Evolutionary conservation across 2,113 vertebrate genomes (phyloP).

Genomic region (Anseranas semipalmata): DNA sequence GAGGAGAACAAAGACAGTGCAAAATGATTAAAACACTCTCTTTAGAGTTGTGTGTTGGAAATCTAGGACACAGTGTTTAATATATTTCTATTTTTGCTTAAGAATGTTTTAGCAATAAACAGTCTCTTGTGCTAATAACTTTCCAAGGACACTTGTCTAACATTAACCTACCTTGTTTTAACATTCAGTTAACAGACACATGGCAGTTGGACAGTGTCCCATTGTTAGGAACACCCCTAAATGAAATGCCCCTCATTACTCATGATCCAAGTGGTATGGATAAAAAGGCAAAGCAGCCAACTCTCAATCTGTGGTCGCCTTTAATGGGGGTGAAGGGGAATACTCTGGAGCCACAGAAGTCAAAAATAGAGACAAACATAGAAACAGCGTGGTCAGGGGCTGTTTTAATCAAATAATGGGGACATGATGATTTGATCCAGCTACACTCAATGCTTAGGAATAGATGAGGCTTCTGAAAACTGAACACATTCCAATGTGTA

Average conservation of each 20-base stretch:
- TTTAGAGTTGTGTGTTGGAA: conserved; percentile 15
- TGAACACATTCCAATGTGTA: background rate
- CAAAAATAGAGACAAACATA: conserved; percentile 68
- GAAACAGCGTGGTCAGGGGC: conserved; percentile 45
- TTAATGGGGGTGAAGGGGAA: conserved; percentile 48
- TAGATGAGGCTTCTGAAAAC: conserved; percentile 28
- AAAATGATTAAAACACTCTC: conserved; percentile 15
- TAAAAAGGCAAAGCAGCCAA: conserved; percentile 35
- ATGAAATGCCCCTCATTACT: conserved; percentile 69
- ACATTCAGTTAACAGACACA: conserved; percentile 64
- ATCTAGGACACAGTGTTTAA: conserved; percentile 29
- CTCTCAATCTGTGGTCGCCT: conserved; percentile 47
- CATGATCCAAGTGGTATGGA: conserved; percentile 43
- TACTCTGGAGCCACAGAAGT: conserved; percentile 33
- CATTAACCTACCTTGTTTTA: conserved; percentile 70
- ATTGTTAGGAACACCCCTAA: conserved; percentile 46
- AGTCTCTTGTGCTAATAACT: conserved; percentile 57
- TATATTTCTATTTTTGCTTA: conserved; percentile 69
- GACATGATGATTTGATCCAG: conserved; percentile 38
- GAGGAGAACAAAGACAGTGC: background rate
- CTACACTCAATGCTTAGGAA: conserved; percentile 5
- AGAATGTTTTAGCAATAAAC: conserved; percentile 66
- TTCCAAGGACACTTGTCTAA: conserved; percentile 67
- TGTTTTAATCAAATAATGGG: conserved; percentile 50
- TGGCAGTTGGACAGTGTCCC: conserved; percentile 53